Conservation (phyloP, 2,888 invertebrate genomes). For the Zygaena filipendulae region DNA sequence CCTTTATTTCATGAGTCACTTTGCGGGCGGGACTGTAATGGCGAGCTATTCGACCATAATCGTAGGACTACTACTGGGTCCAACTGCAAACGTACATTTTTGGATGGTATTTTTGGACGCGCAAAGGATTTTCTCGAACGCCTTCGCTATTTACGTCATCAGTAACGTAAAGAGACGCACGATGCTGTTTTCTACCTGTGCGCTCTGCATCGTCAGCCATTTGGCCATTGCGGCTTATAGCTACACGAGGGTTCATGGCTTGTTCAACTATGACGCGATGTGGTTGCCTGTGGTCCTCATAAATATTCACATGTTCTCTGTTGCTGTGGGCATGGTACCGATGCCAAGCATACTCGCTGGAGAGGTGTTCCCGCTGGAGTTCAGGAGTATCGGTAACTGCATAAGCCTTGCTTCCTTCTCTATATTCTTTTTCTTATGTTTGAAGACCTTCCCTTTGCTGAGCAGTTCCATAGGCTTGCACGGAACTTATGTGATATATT, state of each 20-base stretch:
- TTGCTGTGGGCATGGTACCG: conserved; percentile 69
- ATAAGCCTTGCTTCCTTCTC: conserved; percentile 68
- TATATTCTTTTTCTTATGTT: conserved; percentile 66
- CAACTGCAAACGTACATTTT: conserved; percentile 67
- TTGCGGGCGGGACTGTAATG: conserved; percentile 74
- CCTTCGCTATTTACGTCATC: conserved; percentile 67
- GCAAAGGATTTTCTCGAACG: conserved; percentile 68
- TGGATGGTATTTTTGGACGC: conserved; percentile 73
- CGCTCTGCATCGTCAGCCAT: conserved; percentile 66
- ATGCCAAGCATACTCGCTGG: conserved; percentile 77
- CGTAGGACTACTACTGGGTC: conserved; percentile 64
- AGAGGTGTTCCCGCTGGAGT: conserved; percentile 72
- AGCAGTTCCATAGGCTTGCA: conserved; percentile 54
- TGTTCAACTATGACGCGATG: conserved; percentile 30
- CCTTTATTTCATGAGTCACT: conserved; percentile 71
- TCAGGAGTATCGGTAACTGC: conserved; percentile 71
- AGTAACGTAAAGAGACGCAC: conserved; percentile 68
- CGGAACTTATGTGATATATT: conserved; percentile 69
- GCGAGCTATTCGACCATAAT: conserved; percentile 74
- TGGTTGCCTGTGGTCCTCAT: conserved; percentile 58
- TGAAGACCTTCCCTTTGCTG: conserved; percentile 70
- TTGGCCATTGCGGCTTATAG: conserved; percentile 54
- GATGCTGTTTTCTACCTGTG: conserved; percentile 67
- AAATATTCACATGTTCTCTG: conserved; percentile 62
- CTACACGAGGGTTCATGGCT: conserved; percentile 26